Evolutionary conservation across 2,888 invertebrate species (phyloP).

Genomic region (Spodoptera exigua): DNA sequence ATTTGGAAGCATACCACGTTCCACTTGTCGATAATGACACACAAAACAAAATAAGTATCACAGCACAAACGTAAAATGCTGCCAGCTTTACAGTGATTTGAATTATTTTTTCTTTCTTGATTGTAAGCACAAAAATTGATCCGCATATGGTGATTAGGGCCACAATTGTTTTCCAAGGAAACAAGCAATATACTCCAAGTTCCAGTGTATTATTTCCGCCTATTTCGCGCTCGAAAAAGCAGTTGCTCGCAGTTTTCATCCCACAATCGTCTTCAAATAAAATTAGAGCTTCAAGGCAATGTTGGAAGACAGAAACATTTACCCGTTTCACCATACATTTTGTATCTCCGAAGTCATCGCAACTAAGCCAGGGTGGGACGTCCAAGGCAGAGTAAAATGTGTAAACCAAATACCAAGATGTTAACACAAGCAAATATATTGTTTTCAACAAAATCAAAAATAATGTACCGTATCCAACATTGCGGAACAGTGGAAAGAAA

Average conservation of each 20-base stretch:
- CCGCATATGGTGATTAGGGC: conserved; percentile 62
- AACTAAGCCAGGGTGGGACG: conserved; percentile 80
- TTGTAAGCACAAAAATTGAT: conserved; percentile 70
- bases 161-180: conserved; percentile 73
- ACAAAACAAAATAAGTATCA: conserved; percentile 72
- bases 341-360: conserved; percentile 70
- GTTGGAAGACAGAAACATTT: conserved; percentile 80
- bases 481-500: conserved; percentile 77
- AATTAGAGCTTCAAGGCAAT: conserved; percentile 78
- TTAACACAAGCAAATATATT: conserved; percentile 70
- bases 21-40: conserved; percentile 76
- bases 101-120: conserved; percentile 73
- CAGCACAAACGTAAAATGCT: conserved; percentile 65
- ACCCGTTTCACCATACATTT: conserved; percentile 82
- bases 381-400: conserved; percentile 73
- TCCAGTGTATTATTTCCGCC: conserved; percentile 68
- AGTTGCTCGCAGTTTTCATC: conserved; percentile 79
- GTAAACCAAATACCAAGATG: conserved; percentile 79
- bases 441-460: conserved; percentile 73
- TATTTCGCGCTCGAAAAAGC: conserved; percentile 79
- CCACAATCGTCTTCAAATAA: conserved; percentile 79
- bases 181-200: conserved; percentile 59
- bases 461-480: conserved; percentile 74
- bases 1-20: conserved; percentile 76
- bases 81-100: conserved; percentile 67